Evolutionary conservation across 2,113 vertebrate species (phyloP), one percentile per base, ranked within the genome.

Genomic region (Potamarius usumacintae): DNA sequence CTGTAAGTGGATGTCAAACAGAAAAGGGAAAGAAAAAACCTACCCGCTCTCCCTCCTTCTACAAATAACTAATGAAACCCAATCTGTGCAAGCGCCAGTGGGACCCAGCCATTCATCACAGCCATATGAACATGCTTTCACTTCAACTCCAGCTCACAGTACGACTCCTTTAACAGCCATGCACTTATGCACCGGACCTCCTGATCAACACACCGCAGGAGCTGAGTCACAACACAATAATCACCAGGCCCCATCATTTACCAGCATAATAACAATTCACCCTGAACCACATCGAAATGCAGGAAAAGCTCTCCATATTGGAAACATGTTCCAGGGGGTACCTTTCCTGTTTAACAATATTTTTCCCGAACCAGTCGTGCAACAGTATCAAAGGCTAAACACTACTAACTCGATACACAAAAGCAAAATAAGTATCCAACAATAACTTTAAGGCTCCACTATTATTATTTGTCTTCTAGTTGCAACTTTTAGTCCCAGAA

Each of bases 11-110:
- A 62, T 42, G 79, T 62, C 57, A 60, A 62, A 48, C 20, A 62
- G 20, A 82, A 82, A 48, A 83, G 10, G 84, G 22, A 5, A 79
- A 30, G 22, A 65, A 83, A 52, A 14, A 5, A 9, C 8, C 20
- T 55, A 42, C 30, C 82, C 55, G 14, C 65, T 58, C 79, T 34
- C 6, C 58, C 76, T 67, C n/a, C 14, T 27, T 76, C 69, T 55
- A 87, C 88, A 93, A 92, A 92, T 92, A 93, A 95, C 93, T 90
- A 92, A 83, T 90, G 88, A 80, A 90, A 93, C 91, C 92, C 88
- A 86, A 91, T 90, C 17, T 81, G 62, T 89, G 88, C 60, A 87
- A 91, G 79, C 82, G 86, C 89, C 89, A 89, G 89, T 90, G 90
- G 89, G 86, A 87, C 82, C 84, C 10, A 25, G 79, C 34, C 62